Evolutionary conservation across 1,140 invertebrate species (phyloP), one percentile per base, ranked within the genome.

Genomic region (Gryllus bimaculatus): DNA sequence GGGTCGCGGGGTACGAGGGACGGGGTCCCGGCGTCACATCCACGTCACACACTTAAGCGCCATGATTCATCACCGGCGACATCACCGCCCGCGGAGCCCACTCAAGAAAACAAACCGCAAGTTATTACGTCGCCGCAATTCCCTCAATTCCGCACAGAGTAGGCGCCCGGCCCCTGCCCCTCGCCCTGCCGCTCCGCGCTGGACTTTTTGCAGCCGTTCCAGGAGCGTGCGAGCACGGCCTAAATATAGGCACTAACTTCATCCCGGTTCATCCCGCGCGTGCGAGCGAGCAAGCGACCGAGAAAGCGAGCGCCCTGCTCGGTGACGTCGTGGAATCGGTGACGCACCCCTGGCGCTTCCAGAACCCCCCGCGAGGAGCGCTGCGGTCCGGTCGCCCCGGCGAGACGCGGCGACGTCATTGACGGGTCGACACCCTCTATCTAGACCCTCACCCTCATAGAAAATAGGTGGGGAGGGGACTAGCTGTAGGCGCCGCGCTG

Each of bases 241-340:
- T 66, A 66, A 66, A 66, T 66, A 66, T 66, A 66, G 54, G 54
- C 54, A 18, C 54, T 66, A 66, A 66, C 54, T 66, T 66, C 54
- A 66, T 66, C 54, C 54, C 54, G 54, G 54, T 66, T 66, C 54
- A 66, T 66, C 54, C 54, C 54, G 54, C 54, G 54, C 54, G 10
- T 66, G 10, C 54, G 18, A 18, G 54, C 10, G 26, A 39, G 26
- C 26, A 39, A 39, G 26, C 26, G 5, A 39, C 1, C 26, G 26
- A 39, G 26, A 39, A 5, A 39, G 26, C 26, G 26, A 5, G 26
- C 26, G 26, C 26, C 26, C 26, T 39, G 26, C 26, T 39, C 26
- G 26, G 54, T 66, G 54, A 66, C 54, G 54, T 66, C 54, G 7
- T 7, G 10, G 18, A 7, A 13, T 13, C 54, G 54, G 18, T 66